These are phyloP conservation scores for Pristionchus mayeri DNA, from an alignment of 2,888 invertebrate species.

Conservation along the genomic window DNA sequence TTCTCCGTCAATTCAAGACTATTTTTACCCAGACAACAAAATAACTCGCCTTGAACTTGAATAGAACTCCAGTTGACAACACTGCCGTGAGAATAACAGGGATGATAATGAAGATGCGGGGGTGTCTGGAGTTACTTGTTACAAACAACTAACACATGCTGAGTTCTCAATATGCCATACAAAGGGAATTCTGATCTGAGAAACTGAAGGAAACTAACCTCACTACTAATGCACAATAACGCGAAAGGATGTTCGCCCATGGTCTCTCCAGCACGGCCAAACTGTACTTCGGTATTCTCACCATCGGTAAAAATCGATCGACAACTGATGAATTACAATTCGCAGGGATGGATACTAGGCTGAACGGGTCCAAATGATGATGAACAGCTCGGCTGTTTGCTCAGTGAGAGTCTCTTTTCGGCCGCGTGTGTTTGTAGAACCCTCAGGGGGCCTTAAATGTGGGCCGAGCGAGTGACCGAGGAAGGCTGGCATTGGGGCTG, in stretches of 20 bases:
- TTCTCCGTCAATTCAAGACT: neutral
- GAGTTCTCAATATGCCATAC: too few relatives aligned
- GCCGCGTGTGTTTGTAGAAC: neutral
- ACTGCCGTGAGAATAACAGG: slow-evolving; percentile 62
- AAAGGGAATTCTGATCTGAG: neutral
- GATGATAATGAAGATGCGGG: slow-evolving; percentile 68
- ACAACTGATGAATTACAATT: neutral
- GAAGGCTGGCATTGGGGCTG: slow-evolving; percentile 3
- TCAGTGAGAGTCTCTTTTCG: slow-evolving; percentile 24
- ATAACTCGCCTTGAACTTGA: slow-evolving; percentile 57
- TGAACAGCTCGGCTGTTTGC: neutral
- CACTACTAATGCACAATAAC: slow-evolving; percentile 66
- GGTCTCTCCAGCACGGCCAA: slow-evolving; percentile 65
- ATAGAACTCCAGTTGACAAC: slow-evolving; percentile 63
- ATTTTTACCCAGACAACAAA: neutral
- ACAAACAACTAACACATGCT: too few relatives aligned
- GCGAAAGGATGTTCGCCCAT: slow-evolving; percentile 65
- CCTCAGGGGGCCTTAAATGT: neutral
- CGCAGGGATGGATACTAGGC: neutral
- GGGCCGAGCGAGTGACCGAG: too few relatives aligned
- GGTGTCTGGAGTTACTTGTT: slow-evolving; percentile 57
- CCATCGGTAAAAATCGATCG: slow-evolving; percentile 26
- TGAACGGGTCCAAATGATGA: neutral
- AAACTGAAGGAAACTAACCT: slow-evolving; percentile 53
- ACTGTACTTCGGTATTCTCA: neutral